These are phyloP conservation scores for Proterorhinus semilunaris DNA, from an alignment of 2,113 vertebrate genomes.

Conservation along the genomic window DNA sequence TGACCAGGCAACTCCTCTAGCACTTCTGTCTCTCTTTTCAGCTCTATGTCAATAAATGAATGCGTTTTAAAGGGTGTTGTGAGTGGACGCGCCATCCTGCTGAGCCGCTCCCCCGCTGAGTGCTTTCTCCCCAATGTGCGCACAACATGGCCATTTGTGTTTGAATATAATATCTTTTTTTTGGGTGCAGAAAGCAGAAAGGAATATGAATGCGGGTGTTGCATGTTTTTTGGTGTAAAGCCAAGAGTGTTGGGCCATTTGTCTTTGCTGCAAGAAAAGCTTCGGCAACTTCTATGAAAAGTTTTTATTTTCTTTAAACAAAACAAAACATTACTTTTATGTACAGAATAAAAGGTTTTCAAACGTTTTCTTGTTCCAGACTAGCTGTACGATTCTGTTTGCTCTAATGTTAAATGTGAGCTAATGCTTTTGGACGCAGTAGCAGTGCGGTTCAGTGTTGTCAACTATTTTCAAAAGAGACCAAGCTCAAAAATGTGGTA, in stretches of 20 bases:
- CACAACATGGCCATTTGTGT: conserved; percentile 33
- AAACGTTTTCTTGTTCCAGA: no score
- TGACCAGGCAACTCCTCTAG: conserved; percentile 4
- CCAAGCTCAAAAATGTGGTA: no score
- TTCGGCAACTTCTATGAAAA: neutral
- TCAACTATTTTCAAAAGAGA: neutral
- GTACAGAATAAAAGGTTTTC: no score
- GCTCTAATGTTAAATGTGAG: neutral
- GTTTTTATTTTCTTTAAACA: neutral
- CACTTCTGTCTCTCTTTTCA: conserved; percentile 37
- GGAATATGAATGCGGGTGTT: conserved; percentile 5
- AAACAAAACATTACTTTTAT: neutral
- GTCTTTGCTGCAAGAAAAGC: neutral
- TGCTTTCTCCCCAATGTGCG: conserved; percentile 27
- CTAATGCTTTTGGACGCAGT: neutral
- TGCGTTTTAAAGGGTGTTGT: conserved; percentile 19
- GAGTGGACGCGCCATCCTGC: conserved; percentile 22
- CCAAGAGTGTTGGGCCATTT: neutral
- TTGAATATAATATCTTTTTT: conserved; percentile 17
- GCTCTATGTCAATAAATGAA: conserved; percentile 41
- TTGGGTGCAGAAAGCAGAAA: neutral
- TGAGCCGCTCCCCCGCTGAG: conserved; percentile 28
- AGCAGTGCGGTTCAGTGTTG: neutral
- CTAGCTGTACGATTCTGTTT: neutral
- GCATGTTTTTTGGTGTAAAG: neutral